Conservation (phyloP, 1,140 invertebrate species). For the Nephila pilipes region DNA sequence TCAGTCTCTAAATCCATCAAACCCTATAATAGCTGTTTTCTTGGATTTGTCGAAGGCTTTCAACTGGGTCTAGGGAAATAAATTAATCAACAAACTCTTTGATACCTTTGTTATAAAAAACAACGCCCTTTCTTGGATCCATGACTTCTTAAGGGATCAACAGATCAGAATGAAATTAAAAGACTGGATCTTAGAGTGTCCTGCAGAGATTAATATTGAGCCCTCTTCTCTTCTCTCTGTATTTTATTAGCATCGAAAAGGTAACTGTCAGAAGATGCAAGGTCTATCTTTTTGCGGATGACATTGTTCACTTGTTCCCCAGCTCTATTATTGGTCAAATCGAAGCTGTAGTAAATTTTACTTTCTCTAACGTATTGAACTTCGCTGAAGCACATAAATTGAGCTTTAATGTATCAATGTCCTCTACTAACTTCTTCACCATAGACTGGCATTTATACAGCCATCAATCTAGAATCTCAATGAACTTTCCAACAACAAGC, state of each 20-base stretch:
- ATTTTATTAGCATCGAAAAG: background rate
- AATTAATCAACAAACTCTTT: background rate
- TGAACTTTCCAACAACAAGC: background rate
- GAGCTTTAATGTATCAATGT: slow-evolving; percentile 19
- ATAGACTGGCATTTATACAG: slow-evolving; percentile 11
- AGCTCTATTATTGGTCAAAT: background rate
- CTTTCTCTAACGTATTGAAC: background rate
- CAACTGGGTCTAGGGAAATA: background rate
- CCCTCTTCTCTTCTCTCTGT: background rate
- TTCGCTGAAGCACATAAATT: background rate
- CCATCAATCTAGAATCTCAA: background rate
- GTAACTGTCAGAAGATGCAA: too few species aligned
- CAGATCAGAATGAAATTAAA: too few species aligned
- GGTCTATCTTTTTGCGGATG: background rate
- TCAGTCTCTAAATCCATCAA: background rate
- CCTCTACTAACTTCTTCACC: slow-evolving; percentile 5
- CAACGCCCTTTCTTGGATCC: background rate
- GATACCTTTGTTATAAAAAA: background rate
- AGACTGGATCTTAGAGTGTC: background rate
- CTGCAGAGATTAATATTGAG: background rate
- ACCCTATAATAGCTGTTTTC: background rate
- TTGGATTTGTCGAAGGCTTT: background rate
- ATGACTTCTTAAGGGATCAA: too few species aligned
- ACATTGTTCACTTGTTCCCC: background rate
- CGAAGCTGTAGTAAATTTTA: background rate